Conservation (phyloP, 2,797 vertebrate genomes). For the Danio kyathit region DNA sequence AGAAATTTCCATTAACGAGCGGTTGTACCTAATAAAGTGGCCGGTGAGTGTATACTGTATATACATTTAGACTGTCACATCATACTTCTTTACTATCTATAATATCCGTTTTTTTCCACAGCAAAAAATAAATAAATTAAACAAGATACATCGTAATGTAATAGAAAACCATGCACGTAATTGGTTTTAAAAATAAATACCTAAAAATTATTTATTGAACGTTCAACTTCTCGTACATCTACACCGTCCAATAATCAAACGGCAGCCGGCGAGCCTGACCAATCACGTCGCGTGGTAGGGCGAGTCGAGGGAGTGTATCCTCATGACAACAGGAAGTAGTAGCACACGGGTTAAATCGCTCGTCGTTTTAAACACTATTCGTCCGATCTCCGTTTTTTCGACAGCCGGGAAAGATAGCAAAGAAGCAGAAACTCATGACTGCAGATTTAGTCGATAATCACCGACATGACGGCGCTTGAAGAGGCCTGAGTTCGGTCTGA, state of each 20-base stretch:
- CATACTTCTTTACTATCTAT: too few species aligned
- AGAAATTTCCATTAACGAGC: too few species aligned
- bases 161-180: too few species aligned
- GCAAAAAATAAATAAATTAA: too few species aligned
- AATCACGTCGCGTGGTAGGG: slow-evolving; percentile 24
- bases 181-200: too few species aligned
- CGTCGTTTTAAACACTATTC: neutral
- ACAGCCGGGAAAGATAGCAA: too few species aligned
- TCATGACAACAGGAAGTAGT: slow-evolving; percentile 50
- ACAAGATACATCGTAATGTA: too few species aligned
- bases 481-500: slow-evolving; percentile 14
- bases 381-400: neutral
- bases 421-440: neutral
- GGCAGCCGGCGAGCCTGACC: neutral
- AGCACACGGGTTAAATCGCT: neutral
- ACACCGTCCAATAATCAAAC: slow-evolving; percentile 27
- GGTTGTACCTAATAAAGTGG: too few species aligned
- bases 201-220: too few species aligned
- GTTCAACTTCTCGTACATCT: neutral
- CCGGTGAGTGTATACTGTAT: too few species aligned
- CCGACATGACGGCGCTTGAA: neutral
- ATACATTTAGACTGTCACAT: too few species aligned
- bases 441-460: neutral
- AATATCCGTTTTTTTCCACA: too few species aligned
- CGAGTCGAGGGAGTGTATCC: slow-evolving; percentile 18